Percentiles rank a stretch among this genome's conserved stretches.
Evolutionary conservation across 2,888 invertebrate genomes (phyloP).

Genomic region (Brachypalpus laphriformis): DNA sequence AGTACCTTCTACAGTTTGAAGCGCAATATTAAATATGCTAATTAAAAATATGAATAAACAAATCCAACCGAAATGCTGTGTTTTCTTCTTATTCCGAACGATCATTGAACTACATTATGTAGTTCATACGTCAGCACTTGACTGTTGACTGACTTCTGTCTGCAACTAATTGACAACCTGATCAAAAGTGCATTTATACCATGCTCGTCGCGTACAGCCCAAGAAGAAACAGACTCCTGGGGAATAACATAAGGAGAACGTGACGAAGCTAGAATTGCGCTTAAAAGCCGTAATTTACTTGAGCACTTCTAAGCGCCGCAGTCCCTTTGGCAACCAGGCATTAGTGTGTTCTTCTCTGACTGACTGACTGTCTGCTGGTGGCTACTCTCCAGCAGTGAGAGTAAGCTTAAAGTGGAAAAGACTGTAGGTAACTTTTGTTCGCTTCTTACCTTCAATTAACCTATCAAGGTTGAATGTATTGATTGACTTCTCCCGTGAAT

Average conservation of each 20-base stretch:
- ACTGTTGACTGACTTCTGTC: conserved; percentile 73
- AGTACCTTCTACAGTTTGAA: no score
- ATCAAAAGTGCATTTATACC: conserved; percentile 63
- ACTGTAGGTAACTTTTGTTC: conserved; percentile 68
- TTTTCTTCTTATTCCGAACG: not conserved
- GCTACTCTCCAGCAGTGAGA: conserved; percentile 40
- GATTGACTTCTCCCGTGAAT: conserved; percentile 70
- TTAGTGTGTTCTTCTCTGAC: conserved; percentile 65
- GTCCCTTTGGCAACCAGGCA: conserved; percentile 64
- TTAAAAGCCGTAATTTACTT: conserved; percentile 72
- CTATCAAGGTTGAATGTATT: conserved; percentile 73
- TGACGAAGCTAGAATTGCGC: conserved; percentile 72
- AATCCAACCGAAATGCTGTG: not conserved
- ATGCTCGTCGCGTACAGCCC: conserved; percentile 34
- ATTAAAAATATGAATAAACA: not conserved
- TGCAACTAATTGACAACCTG: conserved; percentile 72
- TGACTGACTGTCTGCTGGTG: conserved; percentile 67
- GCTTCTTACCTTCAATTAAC: conserved; percentile 73
- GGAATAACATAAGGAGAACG: conserved; percentile 54
- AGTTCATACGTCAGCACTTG: conserved; percentile 63
- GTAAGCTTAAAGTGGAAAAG: conserved; percentile 58
- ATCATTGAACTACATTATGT: conserved; percentile 54
- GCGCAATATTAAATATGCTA: no score
- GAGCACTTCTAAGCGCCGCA: conserved; percentile 72
- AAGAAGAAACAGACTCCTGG: conserved; percentile 47